Base-by-base conservation (phyloP, 2,888 invertebrate species). In the Melitaea athalia region DNA sequence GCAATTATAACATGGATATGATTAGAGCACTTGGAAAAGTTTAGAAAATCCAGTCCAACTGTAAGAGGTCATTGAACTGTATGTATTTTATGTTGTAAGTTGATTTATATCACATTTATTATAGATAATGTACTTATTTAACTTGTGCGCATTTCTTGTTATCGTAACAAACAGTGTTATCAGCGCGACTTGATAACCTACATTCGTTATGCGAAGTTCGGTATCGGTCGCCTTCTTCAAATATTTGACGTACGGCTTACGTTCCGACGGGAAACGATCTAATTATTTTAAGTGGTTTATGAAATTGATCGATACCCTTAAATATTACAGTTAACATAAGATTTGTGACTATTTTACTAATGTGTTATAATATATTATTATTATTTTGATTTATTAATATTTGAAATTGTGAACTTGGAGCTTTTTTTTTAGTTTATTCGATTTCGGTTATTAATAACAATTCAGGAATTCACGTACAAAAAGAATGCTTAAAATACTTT, bases 121-220 rank as follows among this genome's bases (percentile, higher is more conserved):
- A 49, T 61, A 47, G 47, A 55, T 55, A 55, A 55, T 55, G 14
- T 38, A 49, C 45, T 50, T 62, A 24, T 62, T 62, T 62, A 49
- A 38, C 24, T 62, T 43, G 49, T 63, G 50, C 38, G 61, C 59
- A 63, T 59, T 53, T 63, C 57, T 52, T 63, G 63, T 70, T 72
- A 72, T 70, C 70, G 52, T 45, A 57, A 61, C 38, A 66, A 65
- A 73, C 65, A 69, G 63, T 64, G 67, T 70, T 75, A 77, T 76
- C 75, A 68, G 59, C 63, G 59, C 8, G 43, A 66, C 65, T 76
- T 71, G 78, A 78, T 77, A 75, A 76, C 76, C 78, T 71, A 76
- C 70, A 66, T 76, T 73, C 72, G 64, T 68, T 61, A 59, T 64
- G 73, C 76, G 68, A 74, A 72, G 72, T 70, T 65, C 63, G 70